These are phyloP conservation scores for Dipus sagitta DNA, from an alignment of 2,797 vertebrate species.

Conservation along the genomic window DNA sequence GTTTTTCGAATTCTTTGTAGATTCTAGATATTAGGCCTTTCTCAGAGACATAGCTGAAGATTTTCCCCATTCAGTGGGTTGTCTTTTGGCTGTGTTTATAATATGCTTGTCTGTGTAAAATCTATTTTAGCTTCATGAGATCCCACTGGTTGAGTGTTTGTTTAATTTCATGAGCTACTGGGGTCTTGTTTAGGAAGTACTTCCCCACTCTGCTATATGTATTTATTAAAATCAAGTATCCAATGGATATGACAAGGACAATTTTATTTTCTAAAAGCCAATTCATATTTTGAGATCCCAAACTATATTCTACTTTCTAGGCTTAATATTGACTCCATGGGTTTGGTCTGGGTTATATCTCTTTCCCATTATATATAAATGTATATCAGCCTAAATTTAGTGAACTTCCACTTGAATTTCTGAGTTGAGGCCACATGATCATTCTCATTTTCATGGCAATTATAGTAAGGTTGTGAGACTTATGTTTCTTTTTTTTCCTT, in stretches of 20 bases:
- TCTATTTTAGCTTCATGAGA: too few relatives aligned
- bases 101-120: too few relatives aligned
- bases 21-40: too few relatives aligned
- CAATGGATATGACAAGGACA: background rate
- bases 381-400: background rate
- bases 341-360: background rate
- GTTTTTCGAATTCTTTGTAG: too few relatives aligned
- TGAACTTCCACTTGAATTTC: background rate
- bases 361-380: background rate
- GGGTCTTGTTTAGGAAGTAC: too few relatives aligned
- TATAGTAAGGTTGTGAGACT: conserved; percentile 28
- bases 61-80: too few relatives aligned
- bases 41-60: too few relatives aligned
- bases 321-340: background rate
- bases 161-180: too few relatives aligned
- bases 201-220: background rate
- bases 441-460: conserved; percentile 18
- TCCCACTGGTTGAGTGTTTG: too few relatives aligned
- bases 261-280: background rate
- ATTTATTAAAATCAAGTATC: background rate
- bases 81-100: too few relatives aligned
- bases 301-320: background rate
- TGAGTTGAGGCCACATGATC: background rate
- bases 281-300: background rate
- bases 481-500: too few relatives aligned